Evolutionary conservation across 2,888 invertebrate species (phyloP).

Genomic region (Conomelus anceps): DNA sequence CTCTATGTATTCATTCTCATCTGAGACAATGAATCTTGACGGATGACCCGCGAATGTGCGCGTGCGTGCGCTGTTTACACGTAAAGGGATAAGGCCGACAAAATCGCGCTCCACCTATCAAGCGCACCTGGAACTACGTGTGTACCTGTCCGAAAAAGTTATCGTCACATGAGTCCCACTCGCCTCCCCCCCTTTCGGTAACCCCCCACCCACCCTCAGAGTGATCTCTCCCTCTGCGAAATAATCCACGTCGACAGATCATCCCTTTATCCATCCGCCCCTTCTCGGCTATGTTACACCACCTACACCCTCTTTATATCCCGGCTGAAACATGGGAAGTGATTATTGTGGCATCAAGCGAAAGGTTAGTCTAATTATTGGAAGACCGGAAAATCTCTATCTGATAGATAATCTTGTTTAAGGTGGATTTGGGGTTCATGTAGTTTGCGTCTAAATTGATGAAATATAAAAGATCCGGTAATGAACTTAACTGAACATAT

Average conservation of each 20-base stretch:
- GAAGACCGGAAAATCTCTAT: too few relatives aligned
- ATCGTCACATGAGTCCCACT: background rate
- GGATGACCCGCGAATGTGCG: background rate
- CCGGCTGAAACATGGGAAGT: background rate
- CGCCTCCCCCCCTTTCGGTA: background rate
- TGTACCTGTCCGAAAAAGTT: background rate
- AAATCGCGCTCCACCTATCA: background rate
- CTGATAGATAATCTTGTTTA: too few relatives aligned
- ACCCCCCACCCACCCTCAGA: too few relatives aligned
- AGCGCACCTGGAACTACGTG: background rate
- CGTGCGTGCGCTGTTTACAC: background rate
- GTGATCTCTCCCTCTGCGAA: background rate
- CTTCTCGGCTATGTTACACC: background rate
- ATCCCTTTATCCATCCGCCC: background rate
- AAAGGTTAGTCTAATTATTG: background rate
- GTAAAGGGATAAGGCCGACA: background rate
- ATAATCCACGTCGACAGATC: background rate
- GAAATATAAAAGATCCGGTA: too few relatives aligned
- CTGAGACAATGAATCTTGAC: background rate
- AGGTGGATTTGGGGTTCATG: too few relatives aligned
- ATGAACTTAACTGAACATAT: too few relatives aligned
- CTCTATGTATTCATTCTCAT: background rate
- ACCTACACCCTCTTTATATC: background rate
- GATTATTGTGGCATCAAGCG: background rate
- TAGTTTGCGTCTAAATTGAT: too few relatives aligned